These are phyloP conservation scores for Ceuthmochares aereus DNA, from an alignment of 2,113 vertebrate genomes.

Conservation along the genomic window DNA sequence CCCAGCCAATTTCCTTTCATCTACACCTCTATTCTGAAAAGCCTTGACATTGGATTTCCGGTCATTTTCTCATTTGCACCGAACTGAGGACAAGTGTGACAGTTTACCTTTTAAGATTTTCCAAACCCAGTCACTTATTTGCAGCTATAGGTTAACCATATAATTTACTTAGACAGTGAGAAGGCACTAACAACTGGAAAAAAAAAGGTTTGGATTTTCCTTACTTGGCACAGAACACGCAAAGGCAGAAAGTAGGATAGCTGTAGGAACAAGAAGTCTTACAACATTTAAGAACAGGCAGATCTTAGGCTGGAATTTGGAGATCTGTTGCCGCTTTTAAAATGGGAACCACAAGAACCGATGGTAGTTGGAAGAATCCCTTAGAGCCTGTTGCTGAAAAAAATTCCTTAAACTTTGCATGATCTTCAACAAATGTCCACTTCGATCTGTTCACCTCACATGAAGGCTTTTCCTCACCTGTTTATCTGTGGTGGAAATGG, in stretches of 20 bases:
- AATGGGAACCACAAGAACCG: neutral
- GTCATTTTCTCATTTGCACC: too few relatives aligned
- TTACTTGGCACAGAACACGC: neutral
- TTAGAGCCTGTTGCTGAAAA: neutral
- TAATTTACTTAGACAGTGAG: neutral
- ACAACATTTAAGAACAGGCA: neutral
- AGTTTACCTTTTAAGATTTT: neutral
- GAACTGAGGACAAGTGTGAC: neutral
- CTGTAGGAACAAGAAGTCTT: neutral
- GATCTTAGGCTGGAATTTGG: neutral
- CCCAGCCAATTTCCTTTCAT: neutral
- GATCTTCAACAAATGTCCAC: neutral
- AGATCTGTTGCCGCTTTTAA: neutral
- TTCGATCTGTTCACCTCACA: neutral
- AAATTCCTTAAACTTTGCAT: neutral
- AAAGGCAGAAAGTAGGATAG: neutral
- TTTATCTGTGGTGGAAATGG: neutral
- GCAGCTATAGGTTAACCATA: neutral
- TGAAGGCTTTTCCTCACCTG: neutral
- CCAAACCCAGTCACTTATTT: neutral
- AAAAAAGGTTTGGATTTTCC: neutral
- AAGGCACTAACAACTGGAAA: neutral
- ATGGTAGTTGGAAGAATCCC: neutral
- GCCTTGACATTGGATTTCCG: neutral
- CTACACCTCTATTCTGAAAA: neutral